These are phyloP conservation scores for Sarcophaga subvicina DNA, from an alignment of 2,888 invertebrate genomes.

Conservation along the genomic window DNA sequence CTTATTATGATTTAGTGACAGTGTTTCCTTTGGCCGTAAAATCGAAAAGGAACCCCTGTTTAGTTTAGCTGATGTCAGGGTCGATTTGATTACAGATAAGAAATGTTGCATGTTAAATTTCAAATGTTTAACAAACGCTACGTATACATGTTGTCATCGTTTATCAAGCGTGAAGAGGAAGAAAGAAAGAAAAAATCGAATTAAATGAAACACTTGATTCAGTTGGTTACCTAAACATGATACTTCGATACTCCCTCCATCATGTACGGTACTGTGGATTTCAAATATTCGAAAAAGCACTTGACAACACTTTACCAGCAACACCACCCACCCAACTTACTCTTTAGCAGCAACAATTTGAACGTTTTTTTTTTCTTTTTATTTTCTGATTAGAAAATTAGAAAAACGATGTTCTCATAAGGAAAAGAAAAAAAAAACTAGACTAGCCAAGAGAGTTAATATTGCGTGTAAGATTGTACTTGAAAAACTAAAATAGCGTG, in stretches of 20 bases:
- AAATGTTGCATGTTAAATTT: conserved; percentile 35
- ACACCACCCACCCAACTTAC: no score
- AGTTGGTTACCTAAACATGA: conserved; percentile 52
- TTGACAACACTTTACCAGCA: background rate
- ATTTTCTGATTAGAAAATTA: background rate
- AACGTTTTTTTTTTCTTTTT: background rate
- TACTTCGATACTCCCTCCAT: background rate
- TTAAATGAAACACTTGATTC: conserved; percentile 49
- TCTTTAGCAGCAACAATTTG: background rate
- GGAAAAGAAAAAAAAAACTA: background rate
- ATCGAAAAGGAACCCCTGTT: background rate
- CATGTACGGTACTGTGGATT: background rate
- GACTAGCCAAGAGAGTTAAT: conserved; percentile 3
- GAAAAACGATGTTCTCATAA: background rate
- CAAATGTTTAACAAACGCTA: background rate
- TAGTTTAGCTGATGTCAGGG: conserved; percentile 25
- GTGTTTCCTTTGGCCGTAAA: conserved; percentile 17
- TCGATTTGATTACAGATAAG: conserved; percentile 44
- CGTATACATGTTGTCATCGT: conserved; percentile 38
- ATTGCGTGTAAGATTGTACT: conserved; percentile 58
- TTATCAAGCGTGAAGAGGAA: conserved; percentile 58
- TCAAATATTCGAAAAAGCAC: background rate
- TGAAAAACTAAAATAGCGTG: conserved; percentile 46
- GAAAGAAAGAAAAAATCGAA: conserved; percentile 3
- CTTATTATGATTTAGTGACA: background rate